Percentiles rank a stretch among this genome's conserved stretches.
These are phyloP conservation scores for Porphyrio hochstetteri DNA, from an alignment of 2,113 vertebrate genomes.

Conservation along the genomic window DNA sequence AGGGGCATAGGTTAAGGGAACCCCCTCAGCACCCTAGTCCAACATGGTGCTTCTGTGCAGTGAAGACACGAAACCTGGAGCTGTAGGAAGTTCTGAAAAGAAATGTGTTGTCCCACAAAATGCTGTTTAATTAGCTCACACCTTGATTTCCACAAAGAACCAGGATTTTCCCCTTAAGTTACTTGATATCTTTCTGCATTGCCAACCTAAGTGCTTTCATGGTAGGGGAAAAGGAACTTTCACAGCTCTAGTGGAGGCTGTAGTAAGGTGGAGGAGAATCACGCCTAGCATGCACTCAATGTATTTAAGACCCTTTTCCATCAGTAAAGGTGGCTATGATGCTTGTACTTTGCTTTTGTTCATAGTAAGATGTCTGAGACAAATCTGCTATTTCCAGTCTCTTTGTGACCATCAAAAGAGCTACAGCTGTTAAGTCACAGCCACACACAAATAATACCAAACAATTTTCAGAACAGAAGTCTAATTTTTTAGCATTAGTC, in stretches of 20 bases:
- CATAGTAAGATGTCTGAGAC: no score
- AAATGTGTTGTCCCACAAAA: neutral
- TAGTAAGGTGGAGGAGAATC: neutral
- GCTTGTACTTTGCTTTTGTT: neutral
- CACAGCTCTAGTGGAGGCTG: neutral
- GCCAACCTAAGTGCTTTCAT: neutral
- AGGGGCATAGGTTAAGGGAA: neutral
- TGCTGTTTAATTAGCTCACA: neutral
- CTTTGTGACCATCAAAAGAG: neutral
- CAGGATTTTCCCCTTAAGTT: neutral
- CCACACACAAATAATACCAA: neutral
- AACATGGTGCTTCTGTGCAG: rapidly evolving
- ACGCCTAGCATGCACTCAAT: neutral
- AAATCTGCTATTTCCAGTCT: constrained; percentile 17
- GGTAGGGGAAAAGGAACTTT: neutral
- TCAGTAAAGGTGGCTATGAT: neutral
- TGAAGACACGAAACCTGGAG: rapidly evolving
- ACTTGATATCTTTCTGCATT: neutral
- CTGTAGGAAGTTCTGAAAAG: neutral
- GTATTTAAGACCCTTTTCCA: neutral
- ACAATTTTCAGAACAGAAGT: neutral
- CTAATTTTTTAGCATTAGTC: neutral
- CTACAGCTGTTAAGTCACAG: constrained; percentile 22
- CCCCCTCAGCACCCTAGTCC: neutral
- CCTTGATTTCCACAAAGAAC: neutral